Evolutionary conservation across 1,140 invertebrate genomes (phyloP).

Genomic region (Drosophila subobscura): DNA sequence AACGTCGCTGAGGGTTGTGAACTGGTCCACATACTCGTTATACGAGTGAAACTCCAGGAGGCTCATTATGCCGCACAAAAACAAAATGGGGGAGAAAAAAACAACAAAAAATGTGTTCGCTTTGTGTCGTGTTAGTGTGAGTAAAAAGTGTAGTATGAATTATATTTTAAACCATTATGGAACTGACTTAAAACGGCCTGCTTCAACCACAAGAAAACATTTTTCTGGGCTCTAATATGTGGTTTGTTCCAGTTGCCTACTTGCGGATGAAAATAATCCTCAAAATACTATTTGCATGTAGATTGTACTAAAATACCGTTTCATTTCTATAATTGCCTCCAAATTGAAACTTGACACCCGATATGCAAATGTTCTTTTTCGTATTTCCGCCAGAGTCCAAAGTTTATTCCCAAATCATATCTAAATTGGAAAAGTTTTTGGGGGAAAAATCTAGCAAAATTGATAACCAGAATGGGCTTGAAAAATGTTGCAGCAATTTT

Average conservation of each 20-base stretch:
- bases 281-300: no score
- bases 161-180: conserved; percentile 15
- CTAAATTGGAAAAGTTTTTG: conserved; percentile 26
- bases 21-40: conserved; percentile 48
- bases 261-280: conserved; percentile 3
- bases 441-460: not conserved
- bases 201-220: conserved; percentile 17
- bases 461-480: conserved; percentile 17
- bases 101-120: conserved; percentile 1
- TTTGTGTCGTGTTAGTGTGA: conserved; percentile 11
- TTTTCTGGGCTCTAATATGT: conserved; percentile 8
- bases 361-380: no score
- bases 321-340: no score
- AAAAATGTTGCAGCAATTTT: conserved; percentile 29
- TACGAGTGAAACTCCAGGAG: conserved; percentile 21
- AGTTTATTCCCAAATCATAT: not conserved
- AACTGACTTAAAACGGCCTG: conserved; percentile 22
- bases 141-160: conserved; percentile 13
- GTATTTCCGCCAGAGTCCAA: not conserved
- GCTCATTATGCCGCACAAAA: conserved; percentile 25
- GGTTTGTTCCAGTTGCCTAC: not conserved
- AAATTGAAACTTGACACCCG: no score
- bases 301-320: no score
- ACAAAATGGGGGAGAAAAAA: conserved; percentile 7
- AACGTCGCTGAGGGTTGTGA: conserved; percentile 36